Evolutionary conservation across 2,113 vertebrate genomes (phyloP).

Genomic region (Pelecanoides urinatrix): DNA sequence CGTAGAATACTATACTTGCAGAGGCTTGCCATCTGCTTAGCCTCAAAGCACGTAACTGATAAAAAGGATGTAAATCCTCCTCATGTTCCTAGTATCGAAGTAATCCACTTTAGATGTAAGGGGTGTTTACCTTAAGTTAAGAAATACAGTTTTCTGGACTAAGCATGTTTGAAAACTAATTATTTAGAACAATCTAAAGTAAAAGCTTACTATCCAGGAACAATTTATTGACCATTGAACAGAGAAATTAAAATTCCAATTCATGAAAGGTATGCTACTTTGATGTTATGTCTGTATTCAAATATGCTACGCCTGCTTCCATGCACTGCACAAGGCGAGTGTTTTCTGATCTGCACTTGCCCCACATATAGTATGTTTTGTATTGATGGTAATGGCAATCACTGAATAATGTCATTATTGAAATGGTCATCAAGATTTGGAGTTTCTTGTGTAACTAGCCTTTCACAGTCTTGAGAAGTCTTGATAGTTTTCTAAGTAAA

Average conservation of each 20-base stretch:
- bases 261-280: background rate
- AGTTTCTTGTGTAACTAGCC: background rate
- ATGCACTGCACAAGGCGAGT: rapidly evolving
- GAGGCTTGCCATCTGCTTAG: background rate
- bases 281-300: background rate
- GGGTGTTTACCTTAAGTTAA: background rate
- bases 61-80: background rate
- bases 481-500: background rate
- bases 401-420: background rate
- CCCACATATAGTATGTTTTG: background rate
- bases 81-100: background rate
- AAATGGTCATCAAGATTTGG: background rate
- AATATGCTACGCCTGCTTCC: background rate
- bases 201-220: background rate
- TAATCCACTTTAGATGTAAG: background rate
- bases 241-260: background rate
- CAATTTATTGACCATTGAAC: background rate
- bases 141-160: background rate
- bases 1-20: background rate
- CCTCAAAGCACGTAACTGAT: background rate
- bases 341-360: background rate
- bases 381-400: background rate
- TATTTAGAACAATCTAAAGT: background rate
- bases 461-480: background rate
- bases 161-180: background rate